Conservation (phyloP, 37 sponge, comb jelly and placozoan genomes). For the Beroe forskalii region DNA sequence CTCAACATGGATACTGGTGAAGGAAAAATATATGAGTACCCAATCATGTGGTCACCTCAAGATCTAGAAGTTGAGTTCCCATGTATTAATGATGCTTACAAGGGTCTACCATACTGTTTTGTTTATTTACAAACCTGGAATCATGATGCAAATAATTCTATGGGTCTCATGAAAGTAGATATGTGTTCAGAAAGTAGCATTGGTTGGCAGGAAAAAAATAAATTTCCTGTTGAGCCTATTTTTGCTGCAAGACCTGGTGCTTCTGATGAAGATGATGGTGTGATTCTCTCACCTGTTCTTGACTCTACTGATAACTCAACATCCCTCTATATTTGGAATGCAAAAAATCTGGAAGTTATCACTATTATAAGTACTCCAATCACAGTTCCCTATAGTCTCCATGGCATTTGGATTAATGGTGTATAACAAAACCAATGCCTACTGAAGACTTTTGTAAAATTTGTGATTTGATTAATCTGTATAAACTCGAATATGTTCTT, state of each 20-base stretch:
- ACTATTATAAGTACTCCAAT: conserved; percentile 35
- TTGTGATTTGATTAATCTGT: background rate
- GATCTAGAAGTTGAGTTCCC: conserved; percentile 45
- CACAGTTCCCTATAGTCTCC: conserved; percentile 10
- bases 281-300: conserved; percentile 24
- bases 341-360: conserved; percentile 41
- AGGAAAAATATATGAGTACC: conserved; percentile 8
- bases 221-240: conserved; percentile 58
- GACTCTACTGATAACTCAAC: background rate
- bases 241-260: conserved; percentile 44
- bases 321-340: conserved; percentile 42
- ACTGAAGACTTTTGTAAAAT: background rate
- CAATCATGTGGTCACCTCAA: conserved; percentile 19
- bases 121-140: conserved; percentile 57
- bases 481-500: too few relatives aligned
- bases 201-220: conserved; percentile 30
- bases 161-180: conserved; percentile 53
- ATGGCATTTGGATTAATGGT: conserved; percentile 42
- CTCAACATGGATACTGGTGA: conserved; percentile 55
- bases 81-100: conserved; percentile 45
- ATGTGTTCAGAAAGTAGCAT: conserved; percentile 38
- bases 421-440: background rate
- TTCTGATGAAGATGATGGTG: conserved; percentile 63
- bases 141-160: conserved; percentile 50
- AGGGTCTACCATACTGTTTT: conserved; percentile 50